phyloP scores from a whole-genome alignment of 2,797 vertebrate species.

The Aulostomus chinensis region DNA sequence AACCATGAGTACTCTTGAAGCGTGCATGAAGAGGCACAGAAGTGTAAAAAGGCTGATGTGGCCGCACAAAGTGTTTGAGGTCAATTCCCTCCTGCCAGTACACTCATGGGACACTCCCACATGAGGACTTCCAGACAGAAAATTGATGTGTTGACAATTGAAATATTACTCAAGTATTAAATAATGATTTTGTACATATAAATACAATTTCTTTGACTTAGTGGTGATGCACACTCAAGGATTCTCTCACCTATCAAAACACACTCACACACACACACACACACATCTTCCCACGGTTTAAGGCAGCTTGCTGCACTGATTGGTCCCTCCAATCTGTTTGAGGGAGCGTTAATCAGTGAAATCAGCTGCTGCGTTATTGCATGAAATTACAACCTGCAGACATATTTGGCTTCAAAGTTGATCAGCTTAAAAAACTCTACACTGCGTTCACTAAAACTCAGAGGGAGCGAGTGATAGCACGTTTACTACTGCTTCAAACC shows the following conservation, averaged over 20 bases:
- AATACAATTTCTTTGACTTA: no score
- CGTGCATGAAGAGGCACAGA: slow-evolving; percentile 12
- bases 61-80: slow-evolving; percentile 29
- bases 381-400: slow-evolving; percentile 19
- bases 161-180: no score
- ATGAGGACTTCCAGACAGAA: slow-evolving; percentile 8
- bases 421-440: slow-evolving; percentile 5
- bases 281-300: no score
- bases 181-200: no score
- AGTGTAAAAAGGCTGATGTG: slow-evolving; percentile 27
- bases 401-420: slow-evolving; percentile 2
- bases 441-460: background rate
- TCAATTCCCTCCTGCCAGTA: slow-evolving; percentile 41
- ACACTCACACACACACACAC: no score
- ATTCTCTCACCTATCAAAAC: no score
- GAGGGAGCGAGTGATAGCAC: no score
- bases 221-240: no score
- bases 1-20: slow-evolving; percentile 17
- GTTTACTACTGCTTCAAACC: no score
- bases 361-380: slow-evolving; percentile 25
- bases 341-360: slow-evolving; percentile 24
- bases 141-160: slow-evolving; percentile 16
- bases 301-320: slow-evolving; percentile 27
- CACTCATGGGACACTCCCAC: slow-evolving; percentile 11
- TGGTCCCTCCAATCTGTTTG: slow-evolving; percentile 16